Evolutionary conservation across 2,888 invertebrate species (phyloP).

Genomic region (Ormia ochracea): DNA sequence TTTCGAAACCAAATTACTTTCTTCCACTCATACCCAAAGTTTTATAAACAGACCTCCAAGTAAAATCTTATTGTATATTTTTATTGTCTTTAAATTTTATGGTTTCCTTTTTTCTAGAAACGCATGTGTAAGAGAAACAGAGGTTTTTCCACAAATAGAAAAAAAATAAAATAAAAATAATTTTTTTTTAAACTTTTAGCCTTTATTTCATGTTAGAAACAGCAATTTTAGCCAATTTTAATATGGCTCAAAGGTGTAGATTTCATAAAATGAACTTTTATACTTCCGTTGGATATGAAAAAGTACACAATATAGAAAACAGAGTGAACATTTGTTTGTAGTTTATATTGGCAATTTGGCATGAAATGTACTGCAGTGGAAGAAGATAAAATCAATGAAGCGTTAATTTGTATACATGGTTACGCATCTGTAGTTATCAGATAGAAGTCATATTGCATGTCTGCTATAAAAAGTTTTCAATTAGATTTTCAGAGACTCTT

Average conservation of each 20-base stretch:
- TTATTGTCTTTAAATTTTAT: conserved; percentile 4
- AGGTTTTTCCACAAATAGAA: neutral
- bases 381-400: too few species aligned
- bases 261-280: conserved; percentile 33
- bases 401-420: too few species aligned
- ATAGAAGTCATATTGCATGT: too few species aligned
- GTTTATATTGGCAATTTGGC: too few species aligned
- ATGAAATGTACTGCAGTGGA: too few species aligned
- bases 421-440: too few species aligned
- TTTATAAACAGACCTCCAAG: neutral
- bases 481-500: too few species aligned
- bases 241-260: conserved; percentile 39
- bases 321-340: too few species aligned
- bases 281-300: conserved; percentile 35
- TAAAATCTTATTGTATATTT: neutral
- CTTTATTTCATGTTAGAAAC: neutral
- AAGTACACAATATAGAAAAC: too few species aligned
- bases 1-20: too few species aligned
- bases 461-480: too few species aligned
- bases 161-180: neutral
- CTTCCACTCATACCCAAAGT: neutral
- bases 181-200: neutral
- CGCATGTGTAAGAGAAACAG: conserved; percentile 8
- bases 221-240: conserved; percentile 38
- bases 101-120: neutral